These are phyloP conservation scores for Armadillidium nasatum DNA, from an alignment of 1,140 invertebrate species.

Conservation along the genomic window DNA sequence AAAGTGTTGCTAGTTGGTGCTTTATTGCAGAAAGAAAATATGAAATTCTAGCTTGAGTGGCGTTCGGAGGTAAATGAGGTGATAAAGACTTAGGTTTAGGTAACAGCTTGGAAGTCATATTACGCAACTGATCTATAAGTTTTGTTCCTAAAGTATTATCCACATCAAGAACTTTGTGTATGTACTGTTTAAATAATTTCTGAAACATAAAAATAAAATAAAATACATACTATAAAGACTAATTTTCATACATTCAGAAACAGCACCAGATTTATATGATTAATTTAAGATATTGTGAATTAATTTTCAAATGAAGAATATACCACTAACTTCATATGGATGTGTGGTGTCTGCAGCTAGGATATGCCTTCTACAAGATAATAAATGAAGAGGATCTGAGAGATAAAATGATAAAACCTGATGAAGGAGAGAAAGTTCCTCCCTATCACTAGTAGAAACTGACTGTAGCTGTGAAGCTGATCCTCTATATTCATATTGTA, in stretches of 20 bases:
- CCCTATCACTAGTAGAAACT: slow-evolving; percentile 16
- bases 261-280: too few species aligned
- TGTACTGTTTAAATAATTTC: not conserved
- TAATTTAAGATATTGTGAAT: too few species aligned
- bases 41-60: not conserved
- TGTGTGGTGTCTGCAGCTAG: slow-evolving; percentile 13
- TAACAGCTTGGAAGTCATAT: not conserved
- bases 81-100: not conserved
- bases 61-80: not conserved
- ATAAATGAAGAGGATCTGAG: slow-evolving; percentile 22
- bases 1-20: slow-evolving; percentile 25
- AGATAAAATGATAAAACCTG: slow-evolving; percentile 25
- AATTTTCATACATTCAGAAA: too few species aligned
- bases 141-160: not conserved
- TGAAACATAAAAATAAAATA: not conserved
- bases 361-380: slow-evolving; percentile 24
- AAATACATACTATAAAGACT: too few species aligned
- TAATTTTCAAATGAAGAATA: not conserved
- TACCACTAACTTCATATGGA: slow-evolving; percentile 23
- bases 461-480: slow-evolving; percentile 14
- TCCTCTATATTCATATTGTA: slow-evolving; percentile 26
- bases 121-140: not conserved
- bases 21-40: slow-evolving; percentile 10
- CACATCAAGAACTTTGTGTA: not conserved
- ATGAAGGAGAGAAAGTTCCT: slow-evolving; percentile 18